Conservation (phyloP, 1,140 invertebrate species). For the Hyposmocoma kahamanoa region DNA sequence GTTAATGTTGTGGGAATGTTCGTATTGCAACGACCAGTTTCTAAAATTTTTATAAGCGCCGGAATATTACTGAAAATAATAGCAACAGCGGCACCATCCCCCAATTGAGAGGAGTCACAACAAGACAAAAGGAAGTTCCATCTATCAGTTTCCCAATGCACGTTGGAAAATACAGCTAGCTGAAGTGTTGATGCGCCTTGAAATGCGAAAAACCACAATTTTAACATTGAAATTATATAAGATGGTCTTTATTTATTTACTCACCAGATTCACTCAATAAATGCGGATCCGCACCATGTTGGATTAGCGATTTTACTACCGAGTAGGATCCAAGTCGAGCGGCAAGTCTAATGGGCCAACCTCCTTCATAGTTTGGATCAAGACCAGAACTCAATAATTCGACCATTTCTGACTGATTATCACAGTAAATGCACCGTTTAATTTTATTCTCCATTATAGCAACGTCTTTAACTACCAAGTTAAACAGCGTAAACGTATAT, state of each 20-base stretch:
- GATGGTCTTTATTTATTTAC: conserved; percentile 5
- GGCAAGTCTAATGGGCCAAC: conserved; percentile 55
- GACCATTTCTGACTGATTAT: conserved; percentile 34
- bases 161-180: conserved; percentile 55
- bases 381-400: conserved; percentile 42
- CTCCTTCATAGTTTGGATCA: conserved; percentile 55
- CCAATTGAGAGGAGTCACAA: conserved; percentile 61
- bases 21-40: conserved; percentile 55
- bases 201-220: background rate
- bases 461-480: no score
- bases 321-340: conserved; percentile 40
- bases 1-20: conserved; percentile 59
- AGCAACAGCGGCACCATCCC: conserved; percentile 59
- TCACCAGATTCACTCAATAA: conserved; percentile 53
- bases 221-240: background rate
- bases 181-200: conserved; percentile 65
- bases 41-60: conserved; percentile 51
- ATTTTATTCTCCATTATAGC: conserved; percentile 27
- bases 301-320: conserved; percentile 48
- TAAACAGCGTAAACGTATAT: no score
- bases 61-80: conserved; percentile 53
- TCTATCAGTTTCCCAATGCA: conserved; percentile 46
- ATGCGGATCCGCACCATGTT: conserved; percentile 56
- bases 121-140: conserved; percentile 55
- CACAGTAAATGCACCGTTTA: conserved; percentile 35